phyloP scores from a whole-genome alignment of 2,797 vertebrate species.

The Nyctalus aviator region DNA sequence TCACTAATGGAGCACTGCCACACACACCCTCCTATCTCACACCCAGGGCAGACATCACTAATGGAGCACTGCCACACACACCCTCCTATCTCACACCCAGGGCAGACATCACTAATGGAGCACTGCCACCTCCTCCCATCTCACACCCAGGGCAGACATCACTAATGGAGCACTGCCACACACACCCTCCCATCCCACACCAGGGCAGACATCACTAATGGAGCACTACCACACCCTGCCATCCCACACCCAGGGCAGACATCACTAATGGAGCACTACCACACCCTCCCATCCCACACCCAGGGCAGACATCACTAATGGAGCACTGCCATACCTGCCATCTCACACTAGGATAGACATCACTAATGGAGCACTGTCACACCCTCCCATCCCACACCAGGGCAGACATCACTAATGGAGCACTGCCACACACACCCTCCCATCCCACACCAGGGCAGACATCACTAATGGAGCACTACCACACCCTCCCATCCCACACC shows the following conservation, averaged over 20 bases:
- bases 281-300: fast-evolving
- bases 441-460: background rate
- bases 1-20: too few relatives aligned
- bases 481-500: background rate
- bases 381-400: background rate
- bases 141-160: too few relatives aligned
- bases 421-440: background rate
- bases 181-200: too few relatives aligned
- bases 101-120: too few relatives aligned
- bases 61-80: too few relatives aligned
- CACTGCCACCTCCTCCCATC: too few relatives aligned
- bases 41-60: too few relatives aligned
- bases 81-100: too few relatives aligned
- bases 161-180: too few relatives aligned
- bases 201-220: background rate
- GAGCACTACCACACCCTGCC: background rate
- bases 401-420: background rate
- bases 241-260: background rate
- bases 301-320: background rate
- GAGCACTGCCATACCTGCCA: background rate
- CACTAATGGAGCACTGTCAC: background rate
- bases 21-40: too few relatives aligned
- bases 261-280: background rate
- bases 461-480: background rate
- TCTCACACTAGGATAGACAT: background rate